phyloP scores from a whole-genome alignment of 1,140 invertebrate species.

The Ostrea denselamellosa region DNA sequence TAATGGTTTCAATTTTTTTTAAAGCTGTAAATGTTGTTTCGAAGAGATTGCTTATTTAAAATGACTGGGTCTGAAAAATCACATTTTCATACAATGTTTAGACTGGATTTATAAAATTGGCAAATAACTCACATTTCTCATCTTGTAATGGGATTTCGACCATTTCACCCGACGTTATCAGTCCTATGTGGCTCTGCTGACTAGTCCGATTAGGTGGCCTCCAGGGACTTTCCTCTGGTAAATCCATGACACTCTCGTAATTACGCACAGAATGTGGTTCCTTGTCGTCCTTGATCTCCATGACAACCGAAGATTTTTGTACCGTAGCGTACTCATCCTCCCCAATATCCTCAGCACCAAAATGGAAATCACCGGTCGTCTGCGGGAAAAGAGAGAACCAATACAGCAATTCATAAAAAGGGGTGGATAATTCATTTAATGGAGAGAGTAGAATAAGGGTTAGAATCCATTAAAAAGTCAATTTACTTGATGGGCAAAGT shows the following conservation, averaged over 20 bases:
- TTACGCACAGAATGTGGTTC: slow-evolving; percentile 9
- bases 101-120: not conserved
- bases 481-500: too few species aligned
- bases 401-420: too few species aligned
- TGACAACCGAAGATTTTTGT: not conserved
- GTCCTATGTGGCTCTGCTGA: not conserved
- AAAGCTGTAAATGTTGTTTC: too few species aligned
- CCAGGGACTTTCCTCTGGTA: not conserved
- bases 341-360: not conserved
- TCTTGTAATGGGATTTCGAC: slow-evolving; percentile 15
- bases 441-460: too few species aligned
- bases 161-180: not conserved
- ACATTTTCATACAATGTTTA: not conserved
- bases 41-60: too few species aligned
- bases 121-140: slow-evolving; percentile 13
- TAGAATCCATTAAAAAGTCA: too few species aligned
- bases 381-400: not conserved
- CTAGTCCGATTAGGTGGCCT: not conserved
- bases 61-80: too few species aligned
- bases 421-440: too few species aligned
- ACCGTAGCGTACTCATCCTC: not conserved
- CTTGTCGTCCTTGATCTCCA: not conserved
- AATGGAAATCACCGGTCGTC: slow-evolving; percentile 5
- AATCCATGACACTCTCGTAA: not conserved
- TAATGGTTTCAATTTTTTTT: too few species aligned